Base-by-base conservation (phyloP, 2,797 vertebrate genomes). In the Alca torda region DNA sequence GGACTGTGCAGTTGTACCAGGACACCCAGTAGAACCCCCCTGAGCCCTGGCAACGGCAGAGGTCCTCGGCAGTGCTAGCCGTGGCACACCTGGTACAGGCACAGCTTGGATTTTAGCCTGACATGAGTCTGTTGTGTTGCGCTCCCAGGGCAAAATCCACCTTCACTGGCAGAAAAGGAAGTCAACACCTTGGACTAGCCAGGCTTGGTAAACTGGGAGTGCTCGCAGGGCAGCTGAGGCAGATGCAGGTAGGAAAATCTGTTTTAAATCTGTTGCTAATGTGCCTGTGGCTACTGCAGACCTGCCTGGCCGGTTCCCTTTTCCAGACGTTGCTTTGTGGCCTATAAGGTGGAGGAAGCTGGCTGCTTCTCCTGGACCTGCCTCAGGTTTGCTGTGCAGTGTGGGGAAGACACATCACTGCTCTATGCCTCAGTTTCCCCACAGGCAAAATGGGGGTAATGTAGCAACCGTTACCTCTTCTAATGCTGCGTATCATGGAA, bases 71-170 rank as follows among this genome's bases (percentile, higher is more conserved):
- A 25, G 6, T 33, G 30, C 30, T 39, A 39, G 21, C 45, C 31
- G 15, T 1, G 5, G 18, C 46, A 59, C 63, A 82, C 10, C 10
- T 0, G 0, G 33, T 35, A 28, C 21, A 20, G 25, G 57, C 2
- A 12, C 31, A 31, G 25, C 51, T 73, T 76, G 25, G 23, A 46
- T 78, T 91, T 76, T 43, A 64, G 25, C 48, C 69, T 67, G 53
- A 51, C 13, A 2, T 0, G 1, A 23, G 6, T 70, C 31, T 84
- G 25, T 33, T 87, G 33, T 28, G 13, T 24, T 54, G 19, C 3
- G 2, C 16, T 91, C 19, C 8, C 12, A 8, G 39, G 45, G 39
- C n/a, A 64, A 69, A 74, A 39, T 28, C 20, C 30, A 25, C 39
- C 13, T 39, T 87, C 45, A 9, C 21, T 54, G 24, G 14, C 30